Evolutionary conservation across 2,797 vertebrate species (phyloP).

Genomic region (Thunnus albacares): DNA sequence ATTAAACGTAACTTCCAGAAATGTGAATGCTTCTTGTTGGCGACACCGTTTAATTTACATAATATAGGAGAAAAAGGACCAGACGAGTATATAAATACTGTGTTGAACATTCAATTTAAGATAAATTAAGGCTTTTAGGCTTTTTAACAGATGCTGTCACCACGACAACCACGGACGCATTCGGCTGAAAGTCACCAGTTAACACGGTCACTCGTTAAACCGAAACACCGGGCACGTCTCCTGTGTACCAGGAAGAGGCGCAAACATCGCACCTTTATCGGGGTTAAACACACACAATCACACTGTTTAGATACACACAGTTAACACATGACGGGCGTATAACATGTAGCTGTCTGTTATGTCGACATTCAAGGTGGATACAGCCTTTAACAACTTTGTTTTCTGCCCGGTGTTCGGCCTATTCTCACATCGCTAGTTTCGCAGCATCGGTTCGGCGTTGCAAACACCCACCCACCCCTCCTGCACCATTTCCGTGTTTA

Average conservation of each 20-base stretch:
- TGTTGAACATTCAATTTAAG: too few relatives aligned
- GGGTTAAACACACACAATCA: background rate
- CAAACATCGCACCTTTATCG: constrained; percentile 45
- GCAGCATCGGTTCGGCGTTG: constrained; percentile 65
- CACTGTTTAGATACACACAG: background rate
- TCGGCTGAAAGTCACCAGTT: too few relatives aligned
- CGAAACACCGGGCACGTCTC: constrained; percentile 32
- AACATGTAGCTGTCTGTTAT: rapidly evolving
- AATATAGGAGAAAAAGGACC: too few relatives aligned
- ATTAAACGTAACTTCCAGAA: too few relatives aligned
- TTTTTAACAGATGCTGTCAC: too few relatives aligned
- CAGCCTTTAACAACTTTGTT: constrained; percentile 63
- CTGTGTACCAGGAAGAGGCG: constrained; percentile 76
- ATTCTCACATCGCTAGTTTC: constrained; percentile 52
- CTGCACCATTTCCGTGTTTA: constrained; percentile 86
- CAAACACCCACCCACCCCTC: constrained; percentile 79
- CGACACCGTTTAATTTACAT: too few relatives aligned
- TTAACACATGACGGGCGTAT: background rate
- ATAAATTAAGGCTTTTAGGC: too few relatives aligned
- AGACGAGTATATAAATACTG: too few relatives aligned
- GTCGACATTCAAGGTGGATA: background rate
- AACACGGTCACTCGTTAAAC: too few relatives aligned
- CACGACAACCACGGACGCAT: too few relatives aligned
- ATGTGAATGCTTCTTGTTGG: too few relatives aligned
- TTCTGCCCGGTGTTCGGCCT: constrained; percentile 54